A percentile compares a stretch with the other conserved stretches of the same genome.
phyloP scores from a whole-genome alignment of 2,888 invertebrate species.

The Athalia rosae region DNA sequence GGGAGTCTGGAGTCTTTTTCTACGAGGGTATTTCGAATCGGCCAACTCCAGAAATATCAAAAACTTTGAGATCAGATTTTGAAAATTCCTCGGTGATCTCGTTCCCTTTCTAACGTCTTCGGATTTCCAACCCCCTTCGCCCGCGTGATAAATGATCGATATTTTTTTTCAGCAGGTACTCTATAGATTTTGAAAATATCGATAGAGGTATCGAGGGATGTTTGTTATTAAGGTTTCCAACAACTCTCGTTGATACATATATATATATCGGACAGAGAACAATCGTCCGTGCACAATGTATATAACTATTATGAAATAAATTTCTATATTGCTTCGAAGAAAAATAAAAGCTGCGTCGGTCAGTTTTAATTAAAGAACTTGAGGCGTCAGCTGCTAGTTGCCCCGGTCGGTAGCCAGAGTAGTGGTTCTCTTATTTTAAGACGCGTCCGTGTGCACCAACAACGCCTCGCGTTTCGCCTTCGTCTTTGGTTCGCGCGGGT shows the following conservation, averaged over 20 bases:
- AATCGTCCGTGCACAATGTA: neutral
- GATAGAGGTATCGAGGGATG: too few relatives aligned
- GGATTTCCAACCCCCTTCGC: too few relatives aligned
- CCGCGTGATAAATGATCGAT: too few relatives aligned
- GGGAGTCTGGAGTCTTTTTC: too few relatives aligned
- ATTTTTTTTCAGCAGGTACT: too few relatives aligned
- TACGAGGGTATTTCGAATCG: too few relatives aligned
- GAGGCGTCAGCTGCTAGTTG: conserved; percentile 70
- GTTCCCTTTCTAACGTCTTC: too few relatives aligned
- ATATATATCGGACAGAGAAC: neutral
- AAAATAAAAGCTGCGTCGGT: conserved; percentile 58
- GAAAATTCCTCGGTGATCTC: too few relatives aligned
- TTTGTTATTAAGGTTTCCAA: too few relatives aligned
- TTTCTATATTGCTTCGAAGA: conserved; percentile 67
- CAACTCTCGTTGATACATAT: neutral
- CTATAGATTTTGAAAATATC: too few relatives aligned
- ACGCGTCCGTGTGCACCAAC: conserved; percentile 53
- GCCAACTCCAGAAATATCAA: too few relatives aligned
- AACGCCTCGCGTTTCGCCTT: conserved; percentile 47
- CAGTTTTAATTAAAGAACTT: conserved; percentile 72
- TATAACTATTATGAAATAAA: conserved; percentile 58
- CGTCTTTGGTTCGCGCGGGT: conserved; percentile 18
- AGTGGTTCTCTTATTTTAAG: conserved; percentile 33
- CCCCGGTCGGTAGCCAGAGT: conserved; percentile 40
- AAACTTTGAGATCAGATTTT: too few relatives aligned